A percentile compares a stretch with the other conserved stretches of the same genome.
Evolutionary conservation across 1,140 invertebrate genomes (phyloP).

Genomic region (Steinernema khuongi): DNA sequence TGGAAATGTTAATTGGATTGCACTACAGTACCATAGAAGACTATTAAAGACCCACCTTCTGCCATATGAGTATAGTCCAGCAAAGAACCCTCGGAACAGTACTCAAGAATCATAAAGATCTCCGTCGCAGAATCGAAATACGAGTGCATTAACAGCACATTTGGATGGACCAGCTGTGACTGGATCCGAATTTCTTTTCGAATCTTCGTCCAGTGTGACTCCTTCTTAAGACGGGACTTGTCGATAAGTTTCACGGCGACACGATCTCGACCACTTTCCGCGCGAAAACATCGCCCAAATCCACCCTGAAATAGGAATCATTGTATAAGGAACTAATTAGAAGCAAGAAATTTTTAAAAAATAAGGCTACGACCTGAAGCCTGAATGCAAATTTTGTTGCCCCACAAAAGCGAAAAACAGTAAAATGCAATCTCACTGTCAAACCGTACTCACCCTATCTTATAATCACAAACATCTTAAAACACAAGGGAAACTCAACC

Average conservation of each 20-base stretch:
- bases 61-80: background rate
- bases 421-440: too few species aligned
- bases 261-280: background rate
- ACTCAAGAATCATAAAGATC: slow-evolving; percentile 13
- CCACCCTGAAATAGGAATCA: background rate
- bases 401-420: too few species aligned
- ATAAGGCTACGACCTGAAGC: background rate
- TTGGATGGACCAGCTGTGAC: background rate
- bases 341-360: background rate
- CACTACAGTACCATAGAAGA: too few species aligned
- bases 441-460: too few species aligned
- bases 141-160: slow-evolving; percentile 4
- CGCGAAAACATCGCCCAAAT: background rate
- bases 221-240: background rate
- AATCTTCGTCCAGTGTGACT: background rate
- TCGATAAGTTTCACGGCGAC: slow-evolving; percentile 1
- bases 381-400: too few species aligned
- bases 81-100: background rate
- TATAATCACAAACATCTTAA: too few species aligned
- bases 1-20: too few species aligned
- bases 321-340: background rate
- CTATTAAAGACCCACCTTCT: background rate
- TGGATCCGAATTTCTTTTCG: slow-evolving; percentile 10
- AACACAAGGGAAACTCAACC: too few species aligned
- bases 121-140: background rate